phyloP scores from a whole-genome alignment of 2,113 vertebrate species.

The Balaeniceps rex region DNA sequence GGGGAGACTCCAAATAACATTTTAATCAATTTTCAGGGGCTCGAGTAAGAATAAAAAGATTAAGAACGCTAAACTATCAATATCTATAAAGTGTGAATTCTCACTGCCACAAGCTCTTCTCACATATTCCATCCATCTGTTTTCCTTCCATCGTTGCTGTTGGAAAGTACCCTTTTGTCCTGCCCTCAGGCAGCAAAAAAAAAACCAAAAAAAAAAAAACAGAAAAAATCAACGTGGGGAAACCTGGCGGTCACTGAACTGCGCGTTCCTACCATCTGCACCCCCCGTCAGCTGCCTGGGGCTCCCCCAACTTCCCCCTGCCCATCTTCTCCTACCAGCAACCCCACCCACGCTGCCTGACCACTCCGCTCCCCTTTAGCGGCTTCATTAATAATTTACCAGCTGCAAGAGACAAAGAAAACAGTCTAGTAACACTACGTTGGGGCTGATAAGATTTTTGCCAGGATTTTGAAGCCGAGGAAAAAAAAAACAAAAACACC shows the following conservation, averaged over 20 bases:
- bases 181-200: background rate
- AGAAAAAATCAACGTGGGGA: background rate
- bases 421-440: background rate
- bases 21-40: background rate
- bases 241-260: background rate
- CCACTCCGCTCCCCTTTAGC: background rate
- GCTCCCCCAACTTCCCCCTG: background rate
- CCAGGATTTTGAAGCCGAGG: background rate
- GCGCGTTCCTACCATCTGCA: background rate
- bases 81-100: background rate
- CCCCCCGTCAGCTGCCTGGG: background rate
- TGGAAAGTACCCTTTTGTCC: background rate
- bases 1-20: background rate
- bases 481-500: too few relatives aligned
- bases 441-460: background rate
- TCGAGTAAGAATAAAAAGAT: background rate
- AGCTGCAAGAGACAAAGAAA: conserved; percentile 62
- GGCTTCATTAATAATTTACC: conserved; percentile 62
- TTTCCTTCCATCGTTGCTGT: background rate
- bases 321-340: background rate
- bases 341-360: background rate
- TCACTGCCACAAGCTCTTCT: background rate
- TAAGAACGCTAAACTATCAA: background rate
- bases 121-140: background rate
- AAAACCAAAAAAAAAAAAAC: background rate